Percentiles rank a stretch among this genome's conserved stretches.
phyloP scores from a whole-genome alignment of 2,888 invertebrate species.

The Erebia aethiops region DNA sequence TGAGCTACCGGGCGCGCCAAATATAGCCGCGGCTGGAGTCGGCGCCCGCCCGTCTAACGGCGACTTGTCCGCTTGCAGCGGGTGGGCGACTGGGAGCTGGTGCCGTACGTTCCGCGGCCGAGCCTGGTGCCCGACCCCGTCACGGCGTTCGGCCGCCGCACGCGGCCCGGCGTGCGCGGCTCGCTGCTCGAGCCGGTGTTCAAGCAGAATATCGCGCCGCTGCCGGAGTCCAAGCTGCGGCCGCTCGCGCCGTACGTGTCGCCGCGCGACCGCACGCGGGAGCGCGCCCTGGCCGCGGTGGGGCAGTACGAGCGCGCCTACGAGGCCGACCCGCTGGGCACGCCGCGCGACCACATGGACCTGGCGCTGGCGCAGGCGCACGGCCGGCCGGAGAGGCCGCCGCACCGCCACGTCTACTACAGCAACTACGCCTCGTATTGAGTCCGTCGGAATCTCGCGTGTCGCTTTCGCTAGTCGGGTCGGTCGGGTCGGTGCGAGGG shows the following conservation, averaged over 20 bases:
- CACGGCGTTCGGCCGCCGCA: constrained; percentile 90
- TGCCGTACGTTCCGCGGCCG: constrained; percentile 93
- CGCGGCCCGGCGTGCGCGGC: constrained; percentile 73
- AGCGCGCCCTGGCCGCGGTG: constrained; percentile 84
- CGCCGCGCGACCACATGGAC: constrained; percentile 86
- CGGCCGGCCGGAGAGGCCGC: constrained; percentile 75
- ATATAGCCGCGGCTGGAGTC: constrained; percentile 82
- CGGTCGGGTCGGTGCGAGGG: constrained; percentile 55
- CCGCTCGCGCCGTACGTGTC: constrained; percentile 87
- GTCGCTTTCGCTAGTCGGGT: constrained; percentile 76
- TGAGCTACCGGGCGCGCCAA: constrained; percentile 81
- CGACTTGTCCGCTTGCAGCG: constrained; percentile 87
- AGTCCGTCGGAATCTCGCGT: constrained; percentile 58
- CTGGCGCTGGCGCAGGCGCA: constrained; percentile 85
- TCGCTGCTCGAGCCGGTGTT: constrained; percentile 81
- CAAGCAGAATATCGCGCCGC: constrained; percentile 85
- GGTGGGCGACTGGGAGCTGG: constrained; percentile 94
- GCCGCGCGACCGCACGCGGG: constrained; percentile 85
- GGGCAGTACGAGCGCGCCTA: constrained; percentile 82
- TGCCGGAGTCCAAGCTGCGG: constrained; percentile 81
- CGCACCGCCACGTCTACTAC: constrained; percentile 79
- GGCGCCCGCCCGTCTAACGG: constrained; percentile 77
- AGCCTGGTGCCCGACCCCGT: constrained; percentile 92
- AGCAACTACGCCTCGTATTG: constrained; percentile 80
- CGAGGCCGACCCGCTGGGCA: constrained; percentile 83